Conservation (phyloP, 2,888 invertebrate genomes). For the Lingula anatina region DNA sequence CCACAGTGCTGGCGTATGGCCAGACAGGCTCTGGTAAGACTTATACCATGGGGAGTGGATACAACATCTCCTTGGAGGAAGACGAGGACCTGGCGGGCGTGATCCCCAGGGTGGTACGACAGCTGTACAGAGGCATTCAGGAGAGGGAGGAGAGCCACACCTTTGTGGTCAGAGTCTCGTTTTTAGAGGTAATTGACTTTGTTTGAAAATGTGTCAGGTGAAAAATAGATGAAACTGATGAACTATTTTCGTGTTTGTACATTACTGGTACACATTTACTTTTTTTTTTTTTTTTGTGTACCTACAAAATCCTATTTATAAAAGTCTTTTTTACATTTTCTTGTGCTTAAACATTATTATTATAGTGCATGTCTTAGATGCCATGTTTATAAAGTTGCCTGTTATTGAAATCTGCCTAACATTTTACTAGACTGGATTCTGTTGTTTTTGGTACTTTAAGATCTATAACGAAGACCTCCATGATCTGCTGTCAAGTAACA, state of each 20-base stretch:
- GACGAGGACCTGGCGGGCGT: slow-evolving; percentile 63
- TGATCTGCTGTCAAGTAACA: slow-evolving; percentile 65
- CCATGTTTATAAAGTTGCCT: too few species aligned
- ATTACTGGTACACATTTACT: too few species aligned
- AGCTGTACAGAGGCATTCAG: slow-evolving; percentile 60
- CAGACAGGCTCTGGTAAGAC: slow-evolving; percentile 95
- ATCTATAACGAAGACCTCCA: slow-evolving; percentile 77
- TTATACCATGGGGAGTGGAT: slow-evolving; percentile 74
- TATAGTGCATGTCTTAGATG: too few species aligned
- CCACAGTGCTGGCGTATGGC: slow-evolving; percentile 89
- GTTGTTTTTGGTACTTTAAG: slow-evolving; percentile 20
- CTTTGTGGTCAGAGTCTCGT: slow-evolving; percentile 72
- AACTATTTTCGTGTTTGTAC: too few species aligned
- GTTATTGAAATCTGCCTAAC: too few species aligned
- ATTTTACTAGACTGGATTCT: too few species aligned
- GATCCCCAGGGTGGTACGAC: slow-evolving; percentile 78
- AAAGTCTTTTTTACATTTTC: too few species aligned
- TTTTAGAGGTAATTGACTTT: slow-evolving; percentile 72
- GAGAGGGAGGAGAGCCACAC: slow-evolving; percentile 61
- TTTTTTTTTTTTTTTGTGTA: too few species aligned
- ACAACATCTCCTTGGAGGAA: slow-evolving; percentile 54
- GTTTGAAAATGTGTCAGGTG: too few species aligned
- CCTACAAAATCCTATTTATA: too few species aligned
- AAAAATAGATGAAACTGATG: too few species aligned
- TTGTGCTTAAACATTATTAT: too few species aligned